Conservation (phyloP, 2,797 vertebrate genomes). For the Ctenosaura bakeri region DNA sequence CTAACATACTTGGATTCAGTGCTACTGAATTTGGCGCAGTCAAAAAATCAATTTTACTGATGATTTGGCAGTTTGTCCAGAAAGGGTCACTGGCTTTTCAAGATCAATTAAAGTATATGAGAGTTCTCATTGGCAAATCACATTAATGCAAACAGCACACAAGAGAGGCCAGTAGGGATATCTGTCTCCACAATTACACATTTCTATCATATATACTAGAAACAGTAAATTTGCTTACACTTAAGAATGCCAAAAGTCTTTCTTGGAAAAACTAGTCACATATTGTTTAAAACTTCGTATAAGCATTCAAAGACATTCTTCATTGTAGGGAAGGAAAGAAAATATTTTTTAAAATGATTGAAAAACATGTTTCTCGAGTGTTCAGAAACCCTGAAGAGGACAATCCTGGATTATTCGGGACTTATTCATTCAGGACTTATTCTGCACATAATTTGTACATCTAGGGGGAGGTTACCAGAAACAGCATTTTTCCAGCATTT, state of each 20-base stretch:
- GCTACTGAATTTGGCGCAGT: not conserved
- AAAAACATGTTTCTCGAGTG: too few species aligned
- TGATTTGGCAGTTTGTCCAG: not conserved
- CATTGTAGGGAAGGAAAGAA: not conserved
- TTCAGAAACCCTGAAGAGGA: too few species aligned
- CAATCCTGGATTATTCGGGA: too few species aligned
- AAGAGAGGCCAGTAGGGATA: not conserved
- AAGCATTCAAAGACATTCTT: too few species aligned
- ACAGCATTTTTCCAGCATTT: too few species aligned
- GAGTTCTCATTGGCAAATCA: constrained; percentile 24
- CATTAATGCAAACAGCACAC: not conserved
- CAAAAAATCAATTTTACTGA: constrained; percentile 6
- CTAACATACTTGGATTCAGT: constrained; percentile 27
- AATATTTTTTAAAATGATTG: not conserved
- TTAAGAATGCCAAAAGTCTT: not conserved
- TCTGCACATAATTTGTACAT: not conserved
- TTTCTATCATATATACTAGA: not conserved
- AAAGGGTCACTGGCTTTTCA: constrained; percentile 30
- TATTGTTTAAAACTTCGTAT: not conserved
- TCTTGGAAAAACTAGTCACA: not conserved
- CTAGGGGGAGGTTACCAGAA: too few species aligned
- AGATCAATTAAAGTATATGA: accelerated
- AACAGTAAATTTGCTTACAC: not conserved
- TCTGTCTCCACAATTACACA: not conserved
- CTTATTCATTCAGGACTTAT: not conserved